These are phyloP conservation scores for Cotesia glomerata DNA, from an alignment of 1,140 invertebrate species.

Conservation along the genomic window DNA sequence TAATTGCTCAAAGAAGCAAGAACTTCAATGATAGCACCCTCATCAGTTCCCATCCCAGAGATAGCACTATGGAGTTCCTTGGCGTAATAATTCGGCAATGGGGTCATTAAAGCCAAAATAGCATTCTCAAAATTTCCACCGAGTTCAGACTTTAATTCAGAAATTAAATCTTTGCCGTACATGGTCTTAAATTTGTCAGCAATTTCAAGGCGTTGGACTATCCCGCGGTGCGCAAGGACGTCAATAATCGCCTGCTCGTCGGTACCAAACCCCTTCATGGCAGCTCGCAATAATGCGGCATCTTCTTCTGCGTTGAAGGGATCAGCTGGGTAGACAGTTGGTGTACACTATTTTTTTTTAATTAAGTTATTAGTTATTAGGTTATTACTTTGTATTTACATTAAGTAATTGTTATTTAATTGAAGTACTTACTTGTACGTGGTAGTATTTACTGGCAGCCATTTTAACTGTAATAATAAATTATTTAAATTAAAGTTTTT, in stretches of 20 bases:
- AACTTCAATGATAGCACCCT: slow-evolving; percentile 90
- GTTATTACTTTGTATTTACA: not conserved
- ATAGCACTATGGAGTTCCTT: slow-evolving; percentile 88
- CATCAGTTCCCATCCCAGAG: slow-evolving; percentile 82
- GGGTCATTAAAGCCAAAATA: slow-evolving; percentile 84
- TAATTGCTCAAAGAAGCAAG: slow-evolving; percentile 88
- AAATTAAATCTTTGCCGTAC: slow-evolving; percentile 92
- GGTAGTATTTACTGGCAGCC: slow-evolving; percentile 47
- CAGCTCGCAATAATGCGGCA: slow-evolving; percentile 83
- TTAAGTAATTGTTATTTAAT: not conserved
- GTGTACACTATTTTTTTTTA: slow-evolving; percentile 71
- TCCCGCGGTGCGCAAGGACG: slow-evolving; percentile 83
- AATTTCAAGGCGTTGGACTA: slow-evolving; percentile 89
- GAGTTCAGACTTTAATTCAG: slow-evolving; percentile 87
- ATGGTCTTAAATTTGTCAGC: slow-evolving; percentile 90
- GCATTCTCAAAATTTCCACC: slow-evolving; percentile 90
- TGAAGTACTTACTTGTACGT: slow-evolving; percentile 44
- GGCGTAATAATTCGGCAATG: slow-evolving; percentile 87
- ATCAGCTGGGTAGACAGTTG: slow-evolving; percentile 82
- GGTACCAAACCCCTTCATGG: slow-evolving; percentile 94
- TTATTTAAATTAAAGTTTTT: not conserved
- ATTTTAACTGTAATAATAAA: slow-evolving; percentile 24
- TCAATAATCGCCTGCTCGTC: slow-evolving; percentile 92
- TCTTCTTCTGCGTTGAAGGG: slow-evolving; percentile 87
- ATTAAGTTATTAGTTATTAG: slow-evolving; percentile 3